phyloP scores from a whole-genome alignment of 2,888 invertebrate genomes.

The Drosophila atroscutellata region DNA sequence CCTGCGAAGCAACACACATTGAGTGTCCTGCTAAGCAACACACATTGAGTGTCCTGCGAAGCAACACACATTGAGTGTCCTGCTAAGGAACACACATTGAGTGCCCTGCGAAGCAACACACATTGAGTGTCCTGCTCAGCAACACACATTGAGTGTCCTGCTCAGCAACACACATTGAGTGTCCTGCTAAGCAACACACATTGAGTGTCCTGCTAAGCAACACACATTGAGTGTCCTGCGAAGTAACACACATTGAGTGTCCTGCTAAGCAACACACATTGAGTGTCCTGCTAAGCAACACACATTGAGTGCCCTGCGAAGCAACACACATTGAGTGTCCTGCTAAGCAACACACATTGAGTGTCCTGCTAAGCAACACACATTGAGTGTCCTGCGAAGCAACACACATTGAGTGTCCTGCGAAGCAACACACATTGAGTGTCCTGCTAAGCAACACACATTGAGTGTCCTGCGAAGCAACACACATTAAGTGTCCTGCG shows the following conservation, averaged over 20 bases:
- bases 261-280: background rate
- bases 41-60: no score
- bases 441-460: constrained; percentile 5
- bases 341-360: background rate
- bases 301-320: no score
- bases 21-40: background rate
- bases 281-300: background rate
- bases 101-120: background rate
- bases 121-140: constrained; percentile 12
- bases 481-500: background rate
- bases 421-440: constrained; percentile 16
- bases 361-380: constrained; percentile 7
- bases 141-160: no score
- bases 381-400: no score
- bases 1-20: background rate
- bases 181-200: no score
- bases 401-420: no score
- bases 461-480: background rate
- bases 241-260: background rate
- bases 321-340: background rate
- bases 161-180: no score
- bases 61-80: background rate
- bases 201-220: constrained; percentile 14
- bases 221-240: background rate
- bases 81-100: background rate